A percentile compares a stretch with the other conserved stretches of the same genome.
Evolutionary conservation across 2,113 vertebrate species (phyloP).

Genomic region (Callorhinus ursinus): DNA sequence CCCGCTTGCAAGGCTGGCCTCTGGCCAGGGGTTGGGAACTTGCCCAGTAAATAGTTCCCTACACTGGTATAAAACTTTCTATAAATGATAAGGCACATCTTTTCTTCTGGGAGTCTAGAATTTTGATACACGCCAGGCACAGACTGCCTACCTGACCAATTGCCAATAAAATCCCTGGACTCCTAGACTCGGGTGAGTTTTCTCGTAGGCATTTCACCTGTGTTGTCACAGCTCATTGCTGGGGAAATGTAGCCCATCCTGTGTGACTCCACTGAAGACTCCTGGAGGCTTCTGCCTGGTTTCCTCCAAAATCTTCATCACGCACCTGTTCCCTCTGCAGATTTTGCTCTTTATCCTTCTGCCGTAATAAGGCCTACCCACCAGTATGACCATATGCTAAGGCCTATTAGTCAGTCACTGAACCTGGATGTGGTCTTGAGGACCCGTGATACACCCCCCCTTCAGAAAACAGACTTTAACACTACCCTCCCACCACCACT

Average conservation of each 20-base stretch:
- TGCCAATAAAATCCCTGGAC: background rate
- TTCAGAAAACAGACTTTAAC: background rate
- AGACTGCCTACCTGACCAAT: background rate
- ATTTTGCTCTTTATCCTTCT: background rate
- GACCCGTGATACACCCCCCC: accelerated
- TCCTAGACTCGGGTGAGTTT: background rate
- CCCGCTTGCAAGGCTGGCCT: background rate
- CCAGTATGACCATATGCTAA: background rate
- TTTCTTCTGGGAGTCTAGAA: background rate
- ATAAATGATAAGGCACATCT: background rate
- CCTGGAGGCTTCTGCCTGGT: background rate
- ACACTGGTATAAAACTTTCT: background rate
- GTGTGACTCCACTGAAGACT: background rate
- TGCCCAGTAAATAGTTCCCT: background rate
- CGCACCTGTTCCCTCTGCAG: background rate
- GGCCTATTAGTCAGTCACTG: background rate
- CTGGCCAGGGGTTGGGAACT: background rate
- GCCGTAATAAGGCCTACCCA: background rate
- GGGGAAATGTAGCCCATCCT: background rate
- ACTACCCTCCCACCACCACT: too few species aligned
- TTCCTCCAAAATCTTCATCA: background rate
- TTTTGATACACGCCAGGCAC: background rate
- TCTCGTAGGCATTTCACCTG: background rate
- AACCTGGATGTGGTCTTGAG: background rate
- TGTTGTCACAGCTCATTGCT: background rate